A percentile compares a stretch with the other conserved stretches of the same genome.
Evolutionary conservation across 2,113 vertebrate species (phyloP).

Genomic region (Agelaius tricolor): DNA sequence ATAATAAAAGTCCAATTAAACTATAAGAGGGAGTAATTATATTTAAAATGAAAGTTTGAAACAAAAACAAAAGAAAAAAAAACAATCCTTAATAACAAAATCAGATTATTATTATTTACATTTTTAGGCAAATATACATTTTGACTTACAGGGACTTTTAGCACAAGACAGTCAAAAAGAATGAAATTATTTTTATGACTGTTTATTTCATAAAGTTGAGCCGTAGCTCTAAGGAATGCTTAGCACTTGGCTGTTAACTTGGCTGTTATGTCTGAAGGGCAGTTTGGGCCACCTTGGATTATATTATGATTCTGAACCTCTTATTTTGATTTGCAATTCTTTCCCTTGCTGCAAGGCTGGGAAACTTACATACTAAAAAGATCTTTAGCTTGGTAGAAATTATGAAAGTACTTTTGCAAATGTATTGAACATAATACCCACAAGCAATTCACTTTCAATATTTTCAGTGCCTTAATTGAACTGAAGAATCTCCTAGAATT

Average conservation of each 20-base stretch:
- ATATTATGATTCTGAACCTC: not conserved
- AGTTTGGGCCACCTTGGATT: not conserved
- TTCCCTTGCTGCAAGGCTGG: not conserved
- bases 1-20: not conserved
- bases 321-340: not conserved
- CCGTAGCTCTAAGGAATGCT: not conserved
- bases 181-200: not conserved
- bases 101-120: not conserved
- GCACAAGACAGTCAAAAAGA: not conserved
- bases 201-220: not conserved
- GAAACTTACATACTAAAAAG: not conserved
- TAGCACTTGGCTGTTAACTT: not conserved
- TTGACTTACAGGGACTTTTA: not conserved
- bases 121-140: not conserved
- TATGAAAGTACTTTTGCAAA: not conserved
- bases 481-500: not conserved
- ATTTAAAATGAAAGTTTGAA: not conserved
- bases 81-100: not conserved
- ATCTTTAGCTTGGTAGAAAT: not conserved
- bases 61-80: not conserved
- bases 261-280: not conserved
- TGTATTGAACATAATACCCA: not conserved
- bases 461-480: not conserved
- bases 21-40: fast-evolving
- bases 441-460: not conserved